Conservation (phyloP, 2,113 vertebrate genomes). For the Rhinopomastus cyanomelas region DNA sequence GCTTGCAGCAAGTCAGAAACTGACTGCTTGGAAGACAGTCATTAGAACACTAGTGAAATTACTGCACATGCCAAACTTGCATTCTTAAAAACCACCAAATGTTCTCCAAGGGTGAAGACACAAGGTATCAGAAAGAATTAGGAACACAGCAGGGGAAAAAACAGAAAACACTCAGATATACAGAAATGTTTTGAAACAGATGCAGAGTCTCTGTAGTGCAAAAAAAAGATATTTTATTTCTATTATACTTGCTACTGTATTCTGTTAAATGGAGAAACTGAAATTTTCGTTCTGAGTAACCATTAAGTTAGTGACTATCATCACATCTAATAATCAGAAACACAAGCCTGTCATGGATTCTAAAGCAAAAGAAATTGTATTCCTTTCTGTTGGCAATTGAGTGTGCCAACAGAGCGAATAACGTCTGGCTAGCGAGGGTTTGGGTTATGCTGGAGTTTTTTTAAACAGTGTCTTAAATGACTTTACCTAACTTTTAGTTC, state of each 20-base stretch:
- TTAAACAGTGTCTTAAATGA: neutral
- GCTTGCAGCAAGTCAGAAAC: neutral
- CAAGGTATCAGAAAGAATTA: conserved; percentile 6
- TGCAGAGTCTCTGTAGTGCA: conserved; percentile 1
- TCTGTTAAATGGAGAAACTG: conserved; percentile 46
- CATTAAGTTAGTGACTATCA: conserved; percentile 44
- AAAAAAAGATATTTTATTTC: neutral
- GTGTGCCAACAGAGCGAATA: conserved; percentile 51
- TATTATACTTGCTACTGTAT: conserved; percentile 12
- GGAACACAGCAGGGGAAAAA: neutral
- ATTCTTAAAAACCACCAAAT: neutral
- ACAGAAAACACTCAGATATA: neutral
- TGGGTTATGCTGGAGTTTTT: neutral
- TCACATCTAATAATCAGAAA: conserved; percentile 39
- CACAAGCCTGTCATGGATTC: conserved; percentile 48
- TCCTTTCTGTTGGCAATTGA: neutral
- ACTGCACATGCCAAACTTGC: conserved; percentile 5
- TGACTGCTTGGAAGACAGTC: conserved; percentile 12
- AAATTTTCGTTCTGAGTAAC: conserved; percentile 54
- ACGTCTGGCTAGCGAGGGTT: conserved; percentile 25
- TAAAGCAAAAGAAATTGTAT: conserved; percentile 67
- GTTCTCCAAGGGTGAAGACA: neutral
- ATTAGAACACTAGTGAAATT: conserved; percentile 35
- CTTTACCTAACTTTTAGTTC: conserved; percentile 48
- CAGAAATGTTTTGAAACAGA: conserved; percentile 13